phyloP scores from a whole-genome alignment of 2,113 vertebrate species.

The Calyptommatus sinebrachiatus region DNA sequence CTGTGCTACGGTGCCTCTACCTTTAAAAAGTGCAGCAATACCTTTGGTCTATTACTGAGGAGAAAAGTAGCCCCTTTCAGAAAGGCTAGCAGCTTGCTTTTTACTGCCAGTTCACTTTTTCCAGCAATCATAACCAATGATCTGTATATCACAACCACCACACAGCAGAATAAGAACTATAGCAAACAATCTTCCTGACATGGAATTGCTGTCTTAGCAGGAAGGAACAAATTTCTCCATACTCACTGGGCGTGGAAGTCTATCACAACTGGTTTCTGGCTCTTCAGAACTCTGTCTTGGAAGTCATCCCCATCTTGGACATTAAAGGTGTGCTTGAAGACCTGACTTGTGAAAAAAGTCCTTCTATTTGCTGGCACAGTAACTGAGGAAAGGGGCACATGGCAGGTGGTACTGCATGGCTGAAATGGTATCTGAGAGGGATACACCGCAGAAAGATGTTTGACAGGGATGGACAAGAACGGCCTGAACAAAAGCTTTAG shows the following conservation, averaged over 20 bases:
- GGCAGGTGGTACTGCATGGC: conserved; percentile 24
- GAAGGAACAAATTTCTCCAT: background rate
- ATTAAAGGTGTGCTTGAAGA: conserved; percentile 79
- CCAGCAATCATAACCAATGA: too few species aligned
- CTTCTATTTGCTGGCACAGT: conserved; percentile 12
- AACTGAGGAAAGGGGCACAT: conserved; percentile 46
- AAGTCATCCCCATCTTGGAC: conserved; percentile 93
- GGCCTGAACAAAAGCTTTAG: conserved; percentile 77
- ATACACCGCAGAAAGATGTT: conserved; percentile 21
- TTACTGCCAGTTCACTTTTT: too few species aligned
- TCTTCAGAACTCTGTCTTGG: conserved; percentile 91
- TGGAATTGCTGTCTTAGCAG: background rate
- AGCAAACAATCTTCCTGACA: background rate
- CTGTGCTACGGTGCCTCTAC: too few species aligned
- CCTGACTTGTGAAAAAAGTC: conserved; percentile 50
- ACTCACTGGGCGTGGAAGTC: conserved; percentile 97
- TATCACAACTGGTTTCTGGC: conserved; percentile 84
- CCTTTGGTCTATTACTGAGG: background rate
- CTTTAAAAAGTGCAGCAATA: background rate
- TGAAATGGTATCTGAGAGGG: conserved; percentile 7
- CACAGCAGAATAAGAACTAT: background rate
- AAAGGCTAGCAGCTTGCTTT: too few species aligned
- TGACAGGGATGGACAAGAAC: conserved; percentile 62
- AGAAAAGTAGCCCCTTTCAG: background rate
- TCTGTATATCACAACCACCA: background rate